phyloP scores from a whole-genome alignment of 1,140 invertebrate genomes.

The Chymomyza costata region DNA sequence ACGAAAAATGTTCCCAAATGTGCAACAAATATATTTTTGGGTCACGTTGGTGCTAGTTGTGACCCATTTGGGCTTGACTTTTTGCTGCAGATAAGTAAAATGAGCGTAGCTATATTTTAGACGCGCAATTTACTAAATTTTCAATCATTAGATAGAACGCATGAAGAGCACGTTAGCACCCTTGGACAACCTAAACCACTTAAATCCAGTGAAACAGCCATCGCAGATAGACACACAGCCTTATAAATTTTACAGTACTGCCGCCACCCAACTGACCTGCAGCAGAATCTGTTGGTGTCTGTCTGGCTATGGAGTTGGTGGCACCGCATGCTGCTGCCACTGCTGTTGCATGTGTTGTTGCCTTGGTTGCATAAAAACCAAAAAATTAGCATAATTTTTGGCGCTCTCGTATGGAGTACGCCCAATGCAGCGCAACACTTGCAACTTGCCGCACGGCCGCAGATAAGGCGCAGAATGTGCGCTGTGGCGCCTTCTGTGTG shows the following conservation, averaged over 20 bases:
- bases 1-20: constrained; percentile 42
- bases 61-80: constrained; percentile 1
- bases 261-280: constrained; percentile 24
- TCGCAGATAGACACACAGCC: constrained; percentile 7
- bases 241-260: constrained; percentile 26
- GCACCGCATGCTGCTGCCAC: constrained; percentile 48
- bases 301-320: constrained; percentile 18
- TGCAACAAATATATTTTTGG: constrained; percentile 44
- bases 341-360: constrained; percentile 40
- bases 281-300: constrained; percentile 32
- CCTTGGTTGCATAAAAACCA: constrained; percentile 57
- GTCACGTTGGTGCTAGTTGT: background rate
- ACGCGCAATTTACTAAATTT: constrained; percentile 45
- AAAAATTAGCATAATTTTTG: constrained; percentile 70
- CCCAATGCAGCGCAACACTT: constrained; percentile 56
- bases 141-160: constrained; percentile 52
- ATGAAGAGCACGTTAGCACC: background rate
- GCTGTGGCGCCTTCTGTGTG: constrained; percentile 37
- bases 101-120: constrained; percentile 32
- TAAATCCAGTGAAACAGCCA: constrained; percentile 1
- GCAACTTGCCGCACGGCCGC: constrained; percentile 41
- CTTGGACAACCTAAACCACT: no score
- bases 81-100: constrained; percentile 52
- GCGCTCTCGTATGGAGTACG: no score
- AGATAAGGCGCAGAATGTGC: constrained; percentile 69